These are phyloP conservation scores for Sinocyclocheilus maitianheensis DNA, from an alignment of 2,113 vertebrate genomes.

Conservation along the genomic window DNA sequence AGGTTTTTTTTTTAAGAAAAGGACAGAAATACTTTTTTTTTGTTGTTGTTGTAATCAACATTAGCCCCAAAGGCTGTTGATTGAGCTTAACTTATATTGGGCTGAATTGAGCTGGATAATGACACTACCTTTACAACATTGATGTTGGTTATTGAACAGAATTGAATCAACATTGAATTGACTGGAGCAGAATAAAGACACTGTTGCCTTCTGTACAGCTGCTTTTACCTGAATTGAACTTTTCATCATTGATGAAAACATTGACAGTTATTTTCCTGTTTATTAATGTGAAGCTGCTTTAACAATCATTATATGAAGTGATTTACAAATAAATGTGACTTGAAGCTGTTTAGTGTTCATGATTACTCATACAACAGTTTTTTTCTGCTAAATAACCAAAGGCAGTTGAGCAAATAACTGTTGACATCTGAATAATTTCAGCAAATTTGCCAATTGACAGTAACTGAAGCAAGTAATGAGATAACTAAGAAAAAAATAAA, in stretches of 20 bases:
- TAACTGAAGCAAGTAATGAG: slow-evolving; percentile 6
- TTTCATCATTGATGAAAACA: neutral
- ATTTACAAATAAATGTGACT: neutral
- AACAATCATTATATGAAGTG: neutral
- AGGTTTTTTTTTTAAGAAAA: neutral
- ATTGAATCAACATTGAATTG: neutral
- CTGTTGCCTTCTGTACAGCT: neutral
- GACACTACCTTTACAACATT: neutral
- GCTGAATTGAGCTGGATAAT: neutral
- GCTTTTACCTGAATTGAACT: neutral
- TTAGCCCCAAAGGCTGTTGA: neutral
- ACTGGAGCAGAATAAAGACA: neutral
- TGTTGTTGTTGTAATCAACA: neutral
- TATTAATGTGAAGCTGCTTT: neutral
- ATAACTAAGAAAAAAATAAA: neutral
- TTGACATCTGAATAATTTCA: neutral
- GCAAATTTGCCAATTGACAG: neutral
- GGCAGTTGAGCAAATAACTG: neutral
- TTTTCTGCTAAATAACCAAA: neutral
- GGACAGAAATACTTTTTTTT: neutral
- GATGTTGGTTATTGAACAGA: neutral
- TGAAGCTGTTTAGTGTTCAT: neutral
- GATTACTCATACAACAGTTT: neutral
- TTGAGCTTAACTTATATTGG: neutral
- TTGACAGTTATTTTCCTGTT: neutral